These are phyloP conservation scores for Centrocercus urophasianus DNA, from an alignment of 2,113 vertebrate species.

Conservation along the genomic window DNA sequence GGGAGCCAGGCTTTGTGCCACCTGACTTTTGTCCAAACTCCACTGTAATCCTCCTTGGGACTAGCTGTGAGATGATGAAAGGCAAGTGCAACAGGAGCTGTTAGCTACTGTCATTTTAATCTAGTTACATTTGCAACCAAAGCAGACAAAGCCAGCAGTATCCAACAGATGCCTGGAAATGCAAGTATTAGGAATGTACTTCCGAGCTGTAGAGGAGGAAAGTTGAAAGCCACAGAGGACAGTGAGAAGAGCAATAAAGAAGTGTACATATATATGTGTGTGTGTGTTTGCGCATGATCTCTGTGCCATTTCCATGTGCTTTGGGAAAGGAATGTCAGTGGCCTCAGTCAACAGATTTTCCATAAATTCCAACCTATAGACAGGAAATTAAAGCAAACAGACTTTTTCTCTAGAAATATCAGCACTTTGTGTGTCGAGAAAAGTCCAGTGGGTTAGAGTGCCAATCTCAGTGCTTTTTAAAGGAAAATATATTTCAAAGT, in stretches of 20 bases:
- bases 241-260: neutral
- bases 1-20: neutral
- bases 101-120: neutral
- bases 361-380: neutral
- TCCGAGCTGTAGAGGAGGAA: slow-evolving; percentile 33
- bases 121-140: neutral
- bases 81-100: neutral
- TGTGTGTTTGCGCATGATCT: neutral
- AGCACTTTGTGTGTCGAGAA: neutral
- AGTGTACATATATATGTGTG: neutral
- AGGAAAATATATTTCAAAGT: neutral
- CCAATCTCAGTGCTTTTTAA: neutral
- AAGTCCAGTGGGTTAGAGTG: neutral
- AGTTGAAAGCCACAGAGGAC: neutral
- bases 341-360: neutral
- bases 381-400: neutral
- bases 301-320: neutral
- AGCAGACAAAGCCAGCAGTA: neutral
- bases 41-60: neutral
- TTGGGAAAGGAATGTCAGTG: neutral
- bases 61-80: neutral
- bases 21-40: neutral
- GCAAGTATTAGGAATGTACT: neutral
- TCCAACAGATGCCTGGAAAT: neutral
- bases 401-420: neutral